Percentiles rank a stretch among this genome's conserved stretches.
phyloP scores from a whole-genome alignment of 2,888 invertebrate species.

The Caradrina kadenii region DNA sequence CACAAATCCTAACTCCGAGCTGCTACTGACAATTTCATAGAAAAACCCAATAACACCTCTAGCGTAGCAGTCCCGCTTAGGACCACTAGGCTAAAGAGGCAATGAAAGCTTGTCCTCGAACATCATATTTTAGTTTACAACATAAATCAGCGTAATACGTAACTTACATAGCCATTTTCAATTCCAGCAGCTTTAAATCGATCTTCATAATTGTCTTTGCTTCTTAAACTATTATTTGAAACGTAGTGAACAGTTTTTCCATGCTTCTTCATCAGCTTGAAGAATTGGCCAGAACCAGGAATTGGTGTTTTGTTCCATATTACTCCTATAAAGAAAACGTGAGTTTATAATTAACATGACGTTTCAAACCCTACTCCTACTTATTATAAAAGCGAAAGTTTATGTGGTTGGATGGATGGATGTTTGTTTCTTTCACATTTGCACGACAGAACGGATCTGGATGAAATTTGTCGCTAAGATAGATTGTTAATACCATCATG shows the following conservation, averaged over 20 bases:
- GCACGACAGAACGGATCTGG: no score
- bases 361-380: no score
- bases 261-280: conserved; percentile 81
- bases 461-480: no score
- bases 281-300: conserved; percentile 83
- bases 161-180: conserved; percentile 82
- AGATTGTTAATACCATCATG: no score
- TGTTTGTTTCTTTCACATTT: no score
- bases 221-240: conserved; percentile 88
- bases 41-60: no score
- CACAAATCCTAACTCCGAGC: no score
- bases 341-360: background rate
- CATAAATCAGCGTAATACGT: background rate
- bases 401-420: no score
- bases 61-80: no score
- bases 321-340: conserved; percentile 83
- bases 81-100: background rate
- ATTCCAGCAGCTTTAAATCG: conserved; percentile 77
- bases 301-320: conserved; percentile 82
- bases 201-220: conserved; percentile 76
- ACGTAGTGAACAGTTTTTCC: conserved; percentile 89
- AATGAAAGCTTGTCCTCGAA: background rate
- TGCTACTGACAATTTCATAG: no score
- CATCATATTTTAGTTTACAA: no score
- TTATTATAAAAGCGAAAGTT: no score